Evolutionary conservation across 2,113 vertebrate genomes (phyloP), one percentile per base, ranked within the genome.

Genomic region (Pseudopipra pipra): DNA sequence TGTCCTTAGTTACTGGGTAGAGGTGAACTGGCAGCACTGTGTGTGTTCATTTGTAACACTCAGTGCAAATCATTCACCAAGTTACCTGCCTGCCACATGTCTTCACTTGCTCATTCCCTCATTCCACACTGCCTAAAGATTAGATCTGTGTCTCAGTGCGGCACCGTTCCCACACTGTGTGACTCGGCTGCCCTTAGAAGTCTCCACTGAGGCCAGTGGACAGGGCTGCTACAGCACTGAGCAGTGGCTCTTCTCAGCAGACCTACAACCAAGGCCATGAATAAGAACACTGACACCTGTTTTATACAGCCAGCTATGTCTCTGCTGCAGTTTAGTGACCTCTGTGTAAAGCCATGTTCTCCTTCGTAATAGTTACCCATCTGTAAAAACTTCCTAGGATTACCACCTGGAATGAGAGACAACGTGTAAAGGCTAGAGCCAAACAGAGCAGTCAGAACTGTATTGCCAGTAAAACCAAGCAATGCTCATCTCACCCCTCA

Each of bases 241-340:
- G 37, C n/a, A 56, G 13, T 6, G 8, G 25, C 63, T 88, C 39
- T 61, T 61, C 44, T 55, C 47, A 83, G 58, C 55, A 66, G 35
- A 55, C 44, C 44, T 27, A n/a, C 1, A 0, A 33, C 13, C 11
- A 56, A 63, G 70, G 41, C 15, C 24, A 71, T 0, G 0, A 43
- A 41, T 28, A 87, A 58, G 20, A 81, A 30, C 2, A 73, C 8
- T 68, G 43, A 55, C 8, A 68, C 5, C 41, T 39, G 28, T 75
- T 35, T 88, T 79, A 55, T 74, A 43, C 9, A 77, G 47, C 62
- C 79, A 88, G 31, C 5, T 59, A 11, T 14, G 12, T 27, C 28
- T 63, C 52, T 75, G n/a, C 15, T 55, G 21, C 27, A 71, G 27
- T 55, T 25, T 25, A 63, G 35, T 13, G n/a, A n/a, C 46, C 72